Percentiles rank a stretch among this genome's conserved stretches.
These are phyloP conservation scores for Tinamus major DNA, from an alignment of 2,797 vertebrate species.

Conservation along the genomic window DNA sequence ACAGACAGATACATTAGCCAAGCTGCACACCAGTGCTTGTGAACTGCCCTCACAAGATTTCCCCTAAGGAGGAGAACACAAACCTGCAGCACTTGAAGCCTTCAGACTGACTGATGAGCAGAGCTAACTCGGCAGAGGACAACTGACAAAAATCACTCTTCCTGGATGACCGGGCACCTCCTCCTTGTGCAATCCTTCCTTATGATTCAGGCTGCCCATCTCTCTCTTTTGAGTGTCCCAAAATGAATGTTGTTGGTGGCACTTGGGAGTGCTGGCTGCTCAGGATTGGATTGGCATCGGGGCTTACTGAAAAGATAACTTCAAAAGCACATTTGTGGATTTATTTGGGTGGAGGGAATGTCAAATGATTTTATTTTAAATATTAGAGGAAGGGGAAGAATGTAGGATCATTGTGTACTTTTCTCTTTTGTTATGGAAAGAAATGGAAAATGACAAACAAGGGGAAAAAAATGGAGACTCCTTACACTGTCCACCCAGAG, in stretches of 20 bases:
- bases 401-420: neutral
- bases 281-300: rapidly evolving
- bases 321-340: neutral
- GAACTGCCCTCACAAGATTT: rapidly evolving
- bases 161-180: rapidly evolving
- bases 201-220: rapidly evolving
- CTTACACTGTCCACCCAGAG: constrained; percentile 8
- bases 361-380: neutral
- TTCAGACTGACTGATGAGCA: neutral
- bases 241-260: rapidly evolving
- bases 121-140: neutral
- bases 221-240: neutral
- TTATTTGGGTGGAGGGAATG: neutral
- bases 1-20: neutral
- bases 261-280: neutral
- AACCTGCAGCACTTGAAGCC: neutral
- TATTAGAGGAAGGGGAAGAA: neutral
- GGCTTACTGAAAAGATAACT: neutral
- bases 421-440: neutral
- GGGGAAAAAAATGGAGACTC: neutral
- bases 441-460: constrained; percentile 7
- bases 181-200: rapidly evolving
- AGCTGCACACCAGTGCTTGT: rapidly evolving
- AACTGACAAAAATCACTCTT: neutral
- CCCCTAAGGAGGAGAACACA: rapidly evolving